Evolutionary conservation across 2,888 invertebrate species (phyloP).

Genomic region (Seladonia tumulorum): DNA sequence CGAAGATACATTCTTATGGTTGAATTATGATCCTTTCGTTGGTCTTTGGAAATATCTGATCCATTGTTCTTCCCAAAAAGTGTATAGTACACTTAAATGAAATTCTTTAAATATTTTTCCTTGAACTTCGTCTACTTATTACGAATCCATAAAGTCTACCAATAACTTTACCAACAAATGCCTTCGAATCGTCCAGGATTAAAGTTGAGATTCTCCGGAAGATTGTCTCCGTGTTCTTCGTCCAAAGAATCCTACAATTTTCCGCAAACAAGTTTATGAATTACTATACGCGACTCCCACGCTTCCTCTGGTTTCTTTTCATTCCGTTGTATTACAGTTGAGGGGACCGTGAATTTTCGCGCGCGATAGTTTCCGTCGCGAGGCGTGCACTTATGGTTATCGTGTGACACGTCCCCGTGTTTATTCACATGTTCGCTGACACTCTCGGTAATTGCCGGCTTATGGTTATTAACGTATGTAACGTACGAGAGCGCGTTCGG

Average conservation of each 20-base stretch:
- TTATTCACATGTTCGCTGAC: not conserved
- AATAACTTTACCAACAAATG: not conserved
- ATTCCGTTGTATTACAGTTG: not conserved
- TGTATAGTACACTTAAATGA: not conserved
- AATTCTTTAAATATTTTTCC: not conserved
- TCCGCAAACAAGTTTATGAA: not conserved
- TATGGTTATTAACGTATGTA: not conserved
- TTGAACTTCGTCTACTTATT: too few relatives aligned
- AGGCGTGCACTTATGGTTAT: not conserved
- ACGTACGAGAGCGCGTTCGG: not conserved
- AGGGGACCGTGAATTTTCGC: not conserved
- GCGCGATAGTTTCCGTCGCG: not conserved
- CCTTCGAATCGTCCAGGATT: not conserved
- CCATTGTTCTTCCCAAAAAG: not conserved
- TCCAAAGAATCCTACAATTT: not conserved
- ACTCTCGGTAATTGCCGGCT: not conserved
- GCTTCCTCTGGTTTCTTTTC: not conserved
- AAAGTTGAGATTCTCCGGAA: not conserved
- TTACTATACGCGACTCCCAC: not conserved
- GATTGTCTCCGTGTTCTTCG: not conserved
- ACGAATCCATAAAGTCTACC: too few relatives aligned
- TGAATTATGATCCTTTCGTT: not conserved
- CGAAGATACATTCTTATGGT: not conserved
- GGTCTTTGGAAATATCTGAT: not conserved
- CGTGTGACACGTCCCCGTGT: not conserved